Conservation (phyloP, 1,140 invertebrate genomes). For the Bombus huntii region DNA sequence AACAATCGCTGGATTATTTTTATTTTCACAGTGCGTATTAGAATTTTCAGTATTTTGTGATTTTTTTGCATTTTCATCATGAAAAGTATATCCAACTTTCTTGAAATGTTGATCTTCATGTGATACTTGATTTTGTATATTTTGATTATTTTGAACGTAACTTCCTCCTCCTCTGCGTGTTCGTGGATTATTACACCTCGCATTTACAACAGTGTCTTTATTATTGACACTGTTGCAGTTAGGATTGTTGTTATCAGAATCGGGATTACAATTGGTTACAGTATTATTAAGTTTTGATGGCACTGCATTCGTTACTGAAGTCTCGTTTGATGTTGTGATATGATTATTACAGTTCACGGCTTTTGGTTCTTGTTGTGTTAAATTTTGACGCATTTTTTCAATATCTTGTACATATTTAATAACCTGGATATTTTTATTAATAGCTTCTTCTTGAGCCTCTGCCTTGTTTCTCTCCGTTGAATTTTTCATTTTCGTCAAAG, state of each 20-base stretch:
- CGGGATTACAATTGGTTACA: constrained; percentile 53
- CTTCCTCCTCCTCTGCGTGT: constrained; percentile 64
- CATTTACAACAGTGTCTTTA: constrained; percentile 62
- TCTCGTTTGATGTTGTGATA: constrained; percentile 63
- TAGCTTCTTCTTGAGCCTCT: constrained; percentile 76
- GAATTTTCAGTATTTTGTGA: constrained; percentile 37
- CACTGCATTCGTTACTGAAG: constrained; percentile 46
- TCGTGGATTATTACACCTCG: constrained; percentile 64
- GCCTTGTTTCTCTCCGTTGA: constrained; percentile 74
- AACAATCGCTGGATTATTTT: background rate
- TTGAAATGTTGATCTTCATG: constrained; percentile 55
- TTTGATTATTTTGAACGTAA: constrained; percentile 65
- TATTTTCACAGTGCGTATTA: constrained; percentile 40
- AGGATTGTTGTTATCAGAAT: constrained; percentile 55
- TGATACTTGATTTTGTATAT: constrained; percentile 47
- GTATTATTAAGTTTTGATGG: constrained; percentile 64
- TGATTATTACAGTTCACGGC: constrained; percentile 35
- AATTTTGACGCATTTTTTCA: constrained; percentile 74
- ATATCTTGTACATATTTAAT: constrained; percentile 79
- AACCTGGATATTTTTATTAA: constrained; percentile 77
- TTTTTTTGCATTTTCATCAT: constrained; percentile 63
- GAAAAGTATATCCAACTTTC: constrained; percentile 32
- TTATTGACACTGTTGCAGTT: constrained; percentile 45
- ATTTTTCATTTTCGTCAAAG: constrained; percentile 74
- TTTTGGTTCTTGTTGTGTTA: constrained; percentile 64